phyloP scores from a whole-genome alignment of 37 sponge, comb jelly and placozoan genomes.

The Crambe crambe region DNA sequence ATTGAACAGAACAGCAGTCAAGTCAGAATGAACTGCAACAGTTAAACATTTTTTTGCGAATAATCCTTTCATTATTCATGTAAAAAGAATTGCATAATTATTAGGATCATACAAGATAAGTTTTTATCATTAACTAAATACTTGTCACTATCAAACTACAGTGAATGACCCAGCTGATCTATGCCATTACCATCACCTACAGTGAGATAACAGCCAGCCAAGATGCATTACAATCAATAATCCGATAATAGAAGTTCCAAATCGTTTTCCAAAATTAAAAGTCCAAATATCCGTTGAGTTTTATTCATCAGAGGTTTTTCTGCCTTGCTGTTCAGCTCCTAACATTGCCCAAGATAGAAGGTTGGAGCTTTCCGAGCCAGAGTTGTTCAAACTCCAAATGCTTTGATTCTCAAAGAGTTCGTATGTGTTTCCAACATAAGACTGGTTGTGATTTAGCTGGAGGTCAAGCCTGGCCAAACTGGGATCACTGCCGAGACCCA shows the following conservation, averaged over 20 bases:
- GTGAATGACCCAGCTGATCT: too few relatives aligned
- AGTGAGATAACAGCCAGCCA: conserved; percentile 3
- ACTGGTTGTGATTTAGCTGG: neutral
- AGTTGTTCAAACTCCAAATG: conserved; percentile 41
- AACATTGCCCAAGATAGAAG: conserved; percentile 33
- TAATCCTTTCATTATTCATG: too few relatives aligned
- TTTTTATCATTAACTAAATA: too few relatives aligned
- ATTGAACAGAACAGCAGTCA: too few relatives aligned
- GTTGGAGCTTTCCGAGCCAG: conserved; percentile 3
- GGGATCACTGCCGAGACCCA: neutral
- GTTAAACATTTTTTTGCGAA: too few relatives aligned
- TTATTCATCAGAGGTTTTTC: conserved; percentile 8
- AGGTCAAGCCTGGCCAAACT: neutral
- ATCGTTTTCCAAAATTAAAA: conserved; percentile 30
- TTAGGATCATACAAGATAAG: too few relatives aligned
- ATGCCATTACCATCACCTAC: too few relatives aligned
- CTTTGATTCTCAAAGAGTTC: conserved; percentile 46
- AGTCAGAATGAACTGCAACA: too few relatives aligned
- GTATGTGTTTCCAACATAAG: conserved; percentile 33
- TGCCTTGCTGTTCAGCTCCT: conserved; percentile 10
- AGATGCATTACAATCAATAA: neutral
- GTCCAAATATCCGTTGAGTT: conserved; percentile 29
- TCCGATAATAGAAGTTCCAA: conserved; percentile 9
- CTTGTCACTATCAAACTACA: too few relatives aligned
- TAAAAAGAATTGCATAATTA: too few relatives aligned